These are phyloP conservation scores for Theocolax elegans DNA, from an alignment of 1,140 invertebrate species.

Conservation along the genomic window DNA sequence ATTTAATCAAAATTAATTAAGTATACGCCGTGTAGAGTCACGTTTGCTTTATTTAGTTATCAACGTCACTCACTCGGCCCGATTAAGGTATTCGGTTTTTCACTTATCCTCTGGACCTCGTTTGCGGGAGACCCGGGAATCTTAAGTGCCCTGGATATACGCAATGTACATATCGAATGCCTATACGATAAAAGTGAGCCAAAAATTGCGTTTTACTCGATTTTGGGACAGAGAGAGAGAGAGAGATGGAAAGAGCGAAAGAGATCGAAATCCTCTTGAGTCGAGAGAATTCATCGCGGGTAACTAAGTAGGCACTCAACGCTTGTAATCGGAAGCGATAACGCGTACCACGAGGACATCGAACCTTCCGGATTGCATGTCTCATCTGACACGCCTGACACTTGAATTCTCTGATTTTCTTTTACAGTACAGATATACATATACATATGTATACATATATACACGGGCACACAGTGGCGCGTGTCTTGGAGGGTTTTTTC, in stretches of 20 bases:
- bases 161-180: no score
- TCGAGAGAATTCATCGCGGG: background rate
- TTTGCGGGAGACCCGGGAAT: background rate
- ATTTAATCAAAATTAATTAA: conserved; percentile 33
- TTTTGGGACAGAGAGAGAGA: background rate
- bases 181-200: background rate
- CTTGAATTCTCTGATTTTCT: no score
- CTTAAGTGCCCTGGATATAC: conserved; percentile 23
- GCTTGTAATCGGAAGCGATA: conserved; percentile 11
- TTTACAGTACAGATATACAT: no score
- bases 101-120: background rate
- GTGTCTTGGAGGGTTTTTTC: no score
- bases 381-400: background rate
- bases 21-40: background rate
- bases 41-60: conserved; percentile 31
- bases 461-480: no score
- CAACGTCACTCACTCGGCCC: conserved; percentile 17
- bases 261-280: background rate
- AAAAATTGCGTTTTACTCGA: background rate
- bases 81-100: conserved; percentile 24
- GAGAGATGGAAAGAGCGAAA: background rate
- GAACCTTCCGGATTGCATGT: conserved; percentile 1
- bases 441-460: no score
- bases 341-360: background rate
- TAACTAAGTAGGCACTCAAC: conserved; percentile 10